Evolutionary conservation across 1,140 invertebrate species (phyloP), one percentile per base, ranked within the genome.

Genomic region (Leucophenga varia): DNA sequence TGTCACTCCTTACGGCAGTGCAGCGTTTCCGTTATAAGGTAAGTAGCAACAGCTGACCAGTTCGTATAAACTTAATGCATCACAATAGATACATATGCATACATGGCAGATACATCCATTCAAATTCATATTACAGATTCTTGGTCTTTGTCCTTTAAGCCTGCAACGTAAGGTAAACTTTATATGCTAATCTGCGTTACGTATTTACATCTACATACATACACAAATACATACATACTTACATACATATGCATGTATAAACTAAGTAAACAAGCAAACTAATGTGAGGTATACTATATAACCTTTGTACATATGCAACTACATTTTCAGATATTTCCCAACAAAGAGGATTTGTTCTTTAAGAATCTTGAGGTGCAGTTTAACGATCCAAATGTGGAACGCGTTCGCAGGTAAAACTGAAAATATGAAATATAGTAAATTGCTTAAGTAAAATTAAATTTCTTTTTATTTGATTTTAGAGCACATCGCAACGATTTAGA

Each of bases 401-500:
- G 70, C 2, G 70, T 73, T 2, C 55, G 70, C 36, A 73, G 70
- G 70, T 73, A 35, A 32, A 22, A 32, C 19, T 7, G 20, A 25
- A n/a, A 30, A 19, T 14, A 35, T 41, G n/a, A n/a, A n/a, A n/a
- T n/a, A n/a, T n/a, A n/a, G n/a, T n/a, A n/a, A n/a, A 36, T 12
- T 12, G 16, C 6, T 36, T 36, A 7, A 36, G 16, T 12, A 7
- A 10, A 36, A 16, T 36, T 16, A 12, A 30, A 30, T 7, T 30
- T 49, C 18, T 12, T 17, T 21, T 16, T 12, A 9, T 14, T 75
- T 73, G n/a, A n/a, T n/a, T n/a, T 3, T 56, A 85, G 85, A 55
- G 82, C 83, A 14, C 86, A 88, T 68, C 71, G 79, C 47, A 88
- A 88, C 56, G 86, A 88, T 54, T 61, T 88, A 51, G 86, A 88